Conservation (phyloP, 2,888 invertebrate species). For the Cepaea hortensis region DNA sequence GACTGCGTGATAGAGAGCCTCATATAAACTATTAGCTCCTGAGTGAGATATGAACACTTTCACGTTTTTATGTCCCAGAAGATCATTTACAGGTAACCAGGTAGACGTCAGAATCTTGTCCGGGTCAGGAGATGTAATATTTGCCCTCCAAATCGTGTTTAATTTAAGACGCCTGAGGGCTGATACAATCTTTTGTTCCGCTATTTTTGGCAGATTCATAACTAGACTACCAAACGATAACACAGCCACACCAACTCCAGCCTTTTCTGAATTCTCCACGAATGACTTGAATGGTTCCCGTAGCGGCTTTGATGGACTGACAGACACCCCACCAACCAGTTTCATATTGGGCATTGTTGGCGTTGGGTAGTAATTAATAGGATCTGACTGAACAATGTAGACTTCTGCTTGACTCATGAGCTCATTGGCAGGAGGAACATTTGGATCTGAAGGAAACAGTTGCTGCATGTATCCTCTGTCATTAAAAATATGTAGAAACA, state of each 20-base stretch:
- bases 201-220: no score
- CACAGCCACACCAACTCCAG: neutral
- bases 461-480: neutral
- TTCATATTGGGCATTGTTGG: constrained; percentile 43
- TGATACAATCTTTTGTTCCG: no score
- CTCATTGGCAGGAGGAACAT: neutral
- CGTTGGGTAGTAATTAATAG: constrained; percentile 26
- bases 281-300: no score
- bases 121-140: constrained; percentile 36
- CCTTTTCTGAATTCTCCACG: no score
- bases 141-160: neutral
- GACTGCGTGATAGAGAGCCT: constrained; percentile 61
- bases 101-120: constrained; percentile 50
- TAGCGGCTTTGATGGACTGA: no score
- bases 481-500: neutral
- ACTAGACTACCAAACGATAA: neutral
- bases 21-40: constrained; percentile 61
- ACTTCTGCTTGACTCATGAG: constrained; percentile 32
- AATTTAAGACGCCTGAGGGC: no score
- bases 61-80: constrained; percentile 15
- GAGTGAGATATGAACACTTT: constrained; percentile 50
- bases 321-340: constrained; percentile 24
- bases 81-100: constrained; percentile 61
- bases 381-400: constrained; percentile 37
- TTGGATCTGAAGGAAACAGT: neutral